Evolutionary conservation across 2,113 vertebrate genomes (phyloP).

Genomic region (Speoplatyrhinus poulsoni): DNA sequence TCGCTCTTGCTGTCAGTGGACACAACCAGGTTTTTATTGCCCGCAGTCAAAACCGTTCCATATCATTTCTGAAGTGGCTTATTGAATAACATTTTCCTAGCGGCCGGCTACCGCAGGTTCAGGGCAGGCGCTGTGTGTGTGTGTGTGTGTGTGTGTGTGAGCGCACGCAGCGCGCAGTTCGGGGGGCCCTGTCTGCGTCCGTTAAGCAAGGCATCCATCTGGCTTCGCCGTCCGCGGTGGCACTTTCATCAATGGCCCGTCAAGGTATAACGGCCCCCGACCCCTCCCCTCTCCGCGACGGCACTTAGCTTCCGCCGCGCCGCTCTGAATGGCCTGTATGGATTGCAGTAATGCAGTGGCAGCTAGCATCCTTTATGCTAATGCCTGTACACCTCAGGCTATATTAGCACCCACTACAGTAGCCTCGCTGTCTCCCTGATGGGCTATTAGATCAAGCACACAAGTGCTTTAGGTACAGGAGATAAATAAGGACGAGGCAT

Average conservation of each 20-base stretch:
- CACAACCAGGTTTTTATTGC: slow-evolving; percentile 84
- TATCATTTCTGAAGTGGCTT: slow-evolving; percentile 94
- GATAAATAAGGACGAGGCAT: slow-evolving; percentile 11
- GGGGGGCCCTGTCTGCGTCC: slow-evolving; percentile 20
- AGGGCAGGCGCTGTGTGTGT: slow-evolving; percentile 26
- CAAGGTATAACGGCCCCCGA: slow-evolving; percentile 4
- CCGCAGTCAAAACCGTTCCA: slow-evolving; percentile 86
- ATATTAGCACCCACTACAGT: slow-evolving; percentile 15
- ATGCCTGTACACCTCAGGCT: slow-evolving; percentile 13
- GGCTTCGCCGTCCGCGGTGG: slow-evolving; percentile 2
- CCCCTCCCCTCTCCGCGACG: neutral
- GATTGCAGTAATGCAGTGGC: slow-evolving; percentile 18
- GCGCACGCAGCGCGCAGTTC: too few relatives aligned
- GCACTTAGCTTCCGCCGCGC: slow-evolving; percentile 2
- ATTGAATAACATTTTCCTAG: slow-evolving; percentile 82
- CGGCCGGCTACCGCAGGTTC: slow-evolving; percentile 65
- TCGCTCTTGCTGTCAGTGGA: slow-evolving; percentile 49
- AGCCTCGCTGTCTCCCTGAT: neutral
- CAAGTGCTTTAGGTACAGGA: slow-evolving; percentile 8
- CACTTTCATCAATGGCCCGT: slow-evolving; percentile 41
- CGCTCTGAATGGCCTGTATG: slow-evolving; percentile 17
- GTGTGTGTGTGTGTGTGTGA: neutral
- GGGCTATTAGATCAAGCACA: slow-evolving; percentile 1
- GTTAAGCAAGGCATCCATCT: slow-evolving; percentile 37
- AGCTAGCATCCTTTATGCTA: slow-evolving; percentile 14